Base-by-base conservation (phyloP, 2,888 invertebrate genomes). In the Volucella zonaria region DNA sequence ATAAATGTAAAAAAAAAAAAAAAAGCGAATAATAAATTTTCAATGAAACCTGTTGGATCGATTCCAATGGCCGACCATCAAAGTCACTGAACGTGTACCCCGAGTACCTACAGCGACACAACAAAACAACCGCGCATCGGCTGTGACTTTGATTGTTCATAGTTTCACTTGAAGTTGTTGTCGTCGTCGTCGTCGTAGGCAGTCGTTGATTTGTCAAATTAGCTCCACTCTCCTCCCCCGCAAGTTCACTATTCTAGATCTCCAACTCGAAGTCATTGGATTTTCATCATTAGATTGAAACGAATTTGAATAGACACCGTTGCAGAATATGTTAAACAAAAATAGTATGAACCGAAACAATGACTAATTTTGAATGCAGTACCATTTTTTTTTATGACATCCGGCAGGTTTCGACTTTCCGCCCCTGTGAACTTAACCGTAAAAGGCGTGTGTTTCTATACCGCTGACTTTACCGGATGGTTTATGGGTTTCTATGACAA, bases 61-160 rank as follows among this genome's bases (percentile, higher is more conserved):
- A 86, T 82, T 82, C 86, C 86, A 82, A 86, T 86, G 86, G 70
- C 86, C 82, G 86, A 86, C 86, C 86, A 82, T 82, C 82, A 86
- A 86, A 86, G 86, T 86, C 86, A 82, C 74, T 82, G 86, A 78
- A 86, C 82, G 61, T 68, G 73, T 59, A 43, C 58, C 31, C 52
- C 58, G 10, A 49, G 18, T n/a, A 66, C 58, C 40, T 49, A 42
- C 18, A 42, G 38, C 18, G 15, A 54, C 8, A 23, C 23, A 18
- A 15, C 47, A 14, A 14, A 18, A 56, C 14, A 18, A 18, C 58
- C 58, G 52, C 51, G 47, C 42, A 66, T 64, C 43, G 43, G 66
- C 11, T 75, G 71, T 51, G 67, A 73, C 42, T 70, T 64, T 64
- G 56, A 64, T 70, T 81, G 56, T 75, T 75, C 52, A 15, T 73